These are phyloP conservation scores for Nephrotoma guestfalica DNA, from an alignment of 2,888 invertebrate genomes.

Conservation along the genomic window DNA sequence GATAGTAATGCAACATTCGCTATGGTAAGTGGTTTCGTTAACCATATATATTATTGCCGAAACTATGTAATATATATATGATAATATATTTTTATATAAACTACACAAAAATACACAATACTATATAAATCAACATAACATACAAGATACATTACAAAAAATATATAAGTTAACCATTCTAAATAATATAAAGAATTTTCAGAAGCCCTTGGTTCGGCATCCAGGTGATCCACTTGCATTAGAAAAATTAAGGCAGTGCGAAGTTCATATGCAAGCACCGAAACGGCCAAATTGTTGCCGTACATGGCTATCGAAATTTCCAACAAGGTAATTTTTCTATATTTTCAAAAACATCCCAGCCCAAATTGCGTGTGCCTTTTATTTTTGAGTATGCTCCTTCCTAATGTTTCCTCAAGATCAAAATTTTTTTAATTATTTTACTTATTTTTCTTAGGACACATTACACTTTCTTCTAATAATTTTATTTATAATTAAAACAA, in stretches of 20 bases:
- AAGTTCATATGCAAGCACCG: slow-evolving; percentile 76
- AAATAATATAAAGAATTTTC: slow-evolving; percentile 27
- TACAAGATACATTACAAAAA: slow-evolving; percentile 1
- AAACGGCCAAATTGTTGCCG: slow-evolving; percentile 76
- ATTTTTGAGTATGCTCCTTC: slow-evolving; percentile 15
- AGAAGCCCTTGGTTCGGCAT: slow-evolving; percentile 82
- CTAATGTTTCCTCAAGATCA: slow-evolving; percentile 9
- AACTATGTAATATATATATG: neutral
- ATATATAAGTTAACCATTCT: neutral
- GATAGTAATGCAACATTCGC: slow-evolving; percentile 83
- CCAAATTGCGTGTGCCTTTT: slow-evolving; percentile 16
- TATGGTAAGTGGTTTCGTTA: slow-evolving; percentile 54
- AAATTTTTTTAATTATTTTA: slow-evolving; percentile 9
- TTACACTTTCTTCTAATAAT: neutral
- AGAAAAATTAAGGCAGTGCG: slow-evolving; percentile 78
- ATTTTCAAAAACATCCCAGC: slow-evolving; percentile 22
- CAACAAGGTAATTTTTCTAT: slow-evolving; percentile 49
- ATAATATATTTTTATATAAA: neutral
- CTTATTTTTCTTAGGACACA: slow-evolving; percentile 6
- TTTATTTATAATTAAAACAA: neutral
- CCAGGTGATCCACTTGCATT: slow-evolving; percentile 61
- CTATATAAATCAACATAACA: neutral
- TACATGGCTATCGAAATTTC: slow-evolving; percentile 89
- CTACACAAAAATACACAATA: neutral
- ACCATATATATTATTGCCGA: slow-evolving; percentile 4